phyloP scores from a whole-genome alignment of 2,797 vertebrate species.

The Cercopithecus diana region DNA sequence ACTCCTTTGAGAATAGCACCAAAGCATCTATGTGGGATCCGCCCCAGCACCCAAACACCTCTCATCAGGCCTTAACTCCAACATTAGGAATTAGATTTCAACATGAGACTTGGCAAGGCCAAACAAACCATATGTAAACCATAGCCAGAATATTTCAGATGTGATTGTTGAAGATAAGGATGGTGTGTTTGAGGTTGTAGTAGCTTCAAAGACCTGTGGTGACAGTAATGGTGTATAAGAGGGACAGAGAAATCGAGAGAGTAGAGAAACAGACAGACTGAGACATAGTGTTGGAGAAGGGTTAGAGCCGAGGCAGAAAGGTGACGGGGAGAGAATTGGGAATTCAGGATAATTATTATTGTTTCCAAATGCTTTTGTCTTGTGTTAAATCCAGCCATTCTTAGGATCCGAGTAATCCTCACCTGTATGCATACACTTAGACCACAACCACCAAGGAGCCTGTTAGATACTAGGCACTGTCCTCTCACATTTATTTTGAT shows the following conservation, averaged over 20 bases:
- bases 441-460: not conserved
- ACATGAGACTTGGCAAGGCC: not conserved
- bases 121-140: not conserved
- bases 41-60: not conserved
- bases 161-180: not conserved
- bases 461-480: not conserved
- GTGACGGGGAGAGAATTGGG: not conserved
- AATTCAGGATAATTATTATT: not conserved
- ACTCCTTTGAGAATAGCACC: too few relatives aligned
- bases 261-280: not conserved
- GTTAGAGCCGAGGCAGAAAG: not conserved
- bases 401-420: not conserved
- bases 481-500: not conserved
- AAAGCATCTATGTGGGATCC: not conserved
- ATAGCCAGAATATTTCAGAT: not conserved
- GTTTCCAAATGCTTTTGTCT: not conserved
- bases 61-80: not conserved
- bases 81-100: not conserved
- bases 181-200: not conserved
- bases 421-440: not conserved
- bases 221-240: not conserved
- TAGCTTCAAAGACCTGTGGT: too few relatives aligned
- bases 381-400: not conserved
- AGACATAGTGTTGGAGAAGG: not conserved
- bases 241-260: not conserved